Evolutionary conservation across 2,888 invertebrate species (phyloP).

Genomic region (Eupithecia subumbrata): DNA sequence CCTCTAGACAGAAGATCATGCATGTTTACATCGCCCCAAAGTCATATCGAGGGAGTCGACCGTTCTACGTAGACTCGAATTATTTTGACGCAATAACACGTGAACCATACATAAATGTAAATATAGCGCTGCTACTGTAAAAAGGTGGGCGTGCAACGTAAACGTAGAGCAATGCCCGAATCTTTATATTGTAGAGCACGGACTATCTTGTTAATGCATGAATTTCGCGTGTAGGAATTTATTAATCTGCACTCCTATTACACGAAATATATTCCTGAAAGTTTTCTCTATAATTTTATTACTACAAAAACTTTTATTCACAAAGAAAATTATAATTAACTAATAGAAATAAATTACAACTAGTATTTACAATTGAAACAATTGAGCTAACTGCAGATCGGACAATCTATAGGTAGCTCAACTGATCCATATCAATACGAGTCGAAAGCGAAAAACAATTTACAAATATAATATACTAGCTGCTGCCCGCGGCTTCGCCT

Average conservation of each 20-base stretch:
- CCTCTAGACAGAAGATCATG: conserved; percentile 51
- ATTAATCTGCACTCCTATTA: conserved; percentile 13
- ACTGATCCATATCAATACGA: too few species aligned
- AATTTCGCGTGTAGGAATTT: conserved; percentile 20
- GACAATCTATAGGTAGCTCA: too few species aligned
- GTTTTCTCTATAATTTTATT: conserved; percentile 3
- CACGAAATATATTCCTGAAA: neutral
- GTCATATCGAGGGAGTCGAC: conserved; percentile 58
- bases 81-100: conserved; percentile 60
- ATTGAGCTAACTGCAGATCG: too few species aligned
- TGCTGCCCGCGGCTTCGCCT: too few species aligned
- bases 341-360: too few species aligned
- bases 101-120: conserved; percentile 65
- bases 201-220: conserved; percentile 9
- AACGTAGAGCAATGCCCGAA: conserved; percentile 67
- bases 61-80: conserved; percentile 42
- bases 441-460: too few species aligned
- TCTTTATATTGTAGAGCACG: conserved; percentile 51
- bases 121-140: conserved; percentile 66
- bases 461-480: too few species aligned
- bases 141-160: conserved; percentile 69
- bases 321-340: too few species aligned
- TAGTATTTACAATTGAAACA: too few species aligned
- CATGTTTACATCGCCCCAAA: conserved; percentile 56
- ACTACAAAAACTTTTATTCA: too few species aligned